Conservation (phyloP, 2,797 vertebrate genomes). For the Clarias platycephalus region DNA sequence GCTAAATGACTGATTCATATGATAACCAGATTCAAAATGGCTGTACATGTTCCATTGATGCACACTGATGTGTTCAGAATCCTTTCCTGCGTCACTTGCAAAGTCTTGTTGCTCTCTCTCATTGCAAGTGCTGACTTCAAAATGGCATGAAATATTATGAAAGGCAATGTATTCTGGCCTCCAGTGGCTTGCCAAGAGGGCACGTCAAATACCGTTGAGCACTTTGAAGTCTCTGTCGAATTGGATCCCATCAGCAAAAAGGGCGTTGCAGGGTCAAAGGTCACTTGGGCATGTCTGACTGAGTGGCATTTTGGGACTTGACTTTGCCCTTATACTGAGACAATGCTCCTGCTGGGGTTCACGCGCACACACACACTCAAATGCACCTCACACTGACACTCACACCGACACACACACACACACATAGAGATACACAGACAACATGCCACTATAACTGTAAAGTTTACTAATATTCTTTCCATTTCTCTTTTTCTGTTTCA, state of each 20-base stretch:
- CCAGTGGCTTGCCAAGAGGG: conserved; percentile 32
- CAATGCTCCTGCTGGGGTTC: conserved; percentile 39
- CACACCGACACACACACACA: conserved; percentile 31
- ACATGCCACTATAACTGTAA: neutral
- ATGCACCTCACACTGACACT: neutral
- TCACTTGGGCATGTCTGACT: conserved; percentile 43
- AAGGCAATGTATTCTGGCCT: conserved; percentile 28
- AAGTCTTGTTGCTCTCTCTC: conserved; percentile 9
- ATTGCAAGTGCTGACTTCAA: conserved; percentile 23
- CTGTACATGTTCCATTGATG: neutral
- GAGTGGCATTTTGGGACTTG: conserved; percentile 54
- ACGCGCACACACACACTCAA: neutral
- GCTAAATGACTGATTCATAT: neutral
- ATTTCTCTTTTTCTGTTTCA: neutral
- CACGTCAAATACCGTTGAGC: conserved; percentile 37
- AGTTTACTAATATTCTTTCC: neutral
- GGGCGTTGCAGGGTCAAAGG: conserved; percentile 40
- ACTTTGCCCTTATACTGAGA: conserved; percentile 51
- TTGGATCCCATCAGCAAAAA: conserved; percentile 42
- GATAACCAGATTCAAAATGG: neutral
- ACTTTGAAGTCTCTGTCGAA: conserved; percentile 37
- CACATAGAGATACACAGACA: neutral
- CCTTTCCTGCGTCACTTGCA: neutral
- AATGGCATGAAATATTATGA: conserved; percentile 22
- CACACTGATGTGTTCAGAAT: neutral